phyloP scores from a whole-genome alignment of 2,797 vertebrate species.

The Iguana delicatissima region DNA sequence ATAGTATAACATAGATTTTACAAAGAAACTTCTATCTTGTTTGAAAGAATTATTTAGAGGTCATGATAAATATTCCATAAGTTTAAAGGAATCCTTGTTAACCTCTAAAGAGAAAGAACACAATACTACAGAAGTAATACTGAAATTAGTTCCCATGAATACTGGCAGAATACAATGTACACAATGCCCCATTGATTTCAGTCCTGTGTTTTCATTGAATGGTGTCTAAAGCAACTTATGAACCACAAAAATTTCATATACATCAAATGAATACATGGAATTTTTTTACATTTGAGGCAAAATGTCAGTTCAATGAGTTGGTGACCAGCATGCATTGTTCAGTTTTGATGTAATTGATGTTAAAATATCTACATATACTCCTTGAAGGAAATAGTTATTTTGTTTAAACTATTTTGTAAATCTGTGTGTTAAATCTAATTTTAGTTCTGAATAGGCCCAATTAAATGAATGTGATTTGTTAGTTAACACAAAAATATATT shows the following conservation, averaged over 20 bases:
- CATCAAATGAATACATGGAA: not conserved
- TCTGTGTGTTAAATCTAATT: too few relatives aligned
- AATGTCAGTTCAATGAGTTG: not conserved
- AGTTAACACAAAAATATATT: too few relatives aligned
- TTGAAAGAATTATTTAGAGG: not conserved
- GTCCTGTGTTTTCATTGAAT: not conserved
- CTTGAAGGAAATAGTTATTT: not conserved
- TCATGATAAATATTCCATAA: not conserved
- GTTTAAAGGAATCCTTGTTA: constrained; percentile 20
- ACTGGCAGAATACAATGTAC: not conserved
- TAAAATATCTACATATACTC: not conserved
- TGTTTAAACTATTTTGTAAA: not conserved
- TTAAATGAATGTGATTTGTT: too few relatives aligned
- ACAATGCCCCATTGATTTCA: not conserved
- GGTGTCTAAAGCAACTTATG: not conserved
- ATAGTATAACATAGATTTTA: not conserved
- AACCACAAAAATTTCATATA: not conserved
- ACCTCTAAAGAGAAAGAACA: not conserved
- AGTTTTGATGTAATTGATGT: not conserved
- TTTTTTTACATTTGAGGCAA: not conserved
- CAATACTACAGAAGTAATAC: not conserved
- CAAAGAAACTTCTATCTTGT: not conserved
- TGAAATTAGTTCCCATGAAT: not conserved
- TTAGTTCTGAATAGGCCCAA: too few relatives aligned
- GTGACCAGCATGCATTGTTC: not conserved